These are phyloP conservation scores for Coilia nasus DNA, from an alignment of 2,797 vertebrate species.

Conservation along the genomic window DNA sequence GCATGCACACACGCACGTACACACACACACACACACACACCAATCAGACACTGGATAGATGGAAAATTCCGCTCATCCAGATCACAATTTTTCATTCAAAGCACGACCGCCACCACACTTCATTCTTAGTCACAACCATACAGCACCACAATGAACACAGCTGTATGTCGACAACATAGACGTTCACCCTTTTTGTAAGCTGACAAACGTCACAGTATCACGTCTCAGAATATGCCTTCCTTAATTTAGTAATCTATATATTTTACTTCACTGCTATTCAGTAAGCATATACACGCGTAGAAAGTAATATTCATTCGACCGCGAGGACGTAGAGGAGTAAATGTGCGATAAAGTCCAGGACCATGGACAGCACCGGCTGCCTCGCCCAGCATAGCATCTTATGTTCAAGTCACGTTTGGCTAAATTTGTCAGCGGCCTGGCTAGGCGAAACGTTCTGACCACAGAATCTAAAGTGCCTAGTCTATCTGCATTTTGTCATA, in stretches of 20 bases:
- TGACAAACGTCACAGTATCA: background rate
- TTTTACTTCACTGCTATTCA: background rate
- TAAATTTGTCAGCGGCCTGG: conserved; percentile 33
- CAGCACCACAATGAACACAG: background rate
- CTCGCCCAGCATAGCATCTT: conserved; percentile 10
- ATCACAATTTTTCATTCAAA: conserved; percentile 65
- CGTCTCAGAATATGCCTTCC: background rate
- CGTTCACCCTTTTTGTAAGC: background rate
- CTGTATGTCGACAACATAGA: background rate
- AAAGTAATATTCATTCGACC: background rate
- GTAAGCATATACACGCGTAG: background rate
- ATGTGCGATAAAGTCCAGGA: conserved; percentile 53
- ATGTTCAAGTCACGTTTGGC: conserved; percentile 46
- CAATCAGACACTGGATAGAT: conserved; percentile 35
- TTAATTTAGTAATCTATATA: background rate
- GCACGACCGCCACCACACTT: conserved; percentile 55
- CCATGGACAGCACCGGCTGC: conserved; percentile 58
- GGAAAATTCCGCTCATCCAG: conserved; percentile 66
- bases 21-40: conserved; percentile 30
- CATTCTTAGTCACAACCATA: background rate
- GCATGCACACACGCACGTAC: conserved; percentile 24
- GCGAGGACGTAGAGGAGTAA: background rate
- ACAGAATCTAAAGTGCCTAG: background rate
- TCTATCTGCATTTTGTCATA: background rate
- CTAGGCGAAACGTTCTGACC: conserved; percentile 18